Evolutionary conservation across 64 coral and sea anemone genomes (phyloP), one percentile per base, ranked within the genome.

Genomic region (Stylophora pistillata): DNA sequence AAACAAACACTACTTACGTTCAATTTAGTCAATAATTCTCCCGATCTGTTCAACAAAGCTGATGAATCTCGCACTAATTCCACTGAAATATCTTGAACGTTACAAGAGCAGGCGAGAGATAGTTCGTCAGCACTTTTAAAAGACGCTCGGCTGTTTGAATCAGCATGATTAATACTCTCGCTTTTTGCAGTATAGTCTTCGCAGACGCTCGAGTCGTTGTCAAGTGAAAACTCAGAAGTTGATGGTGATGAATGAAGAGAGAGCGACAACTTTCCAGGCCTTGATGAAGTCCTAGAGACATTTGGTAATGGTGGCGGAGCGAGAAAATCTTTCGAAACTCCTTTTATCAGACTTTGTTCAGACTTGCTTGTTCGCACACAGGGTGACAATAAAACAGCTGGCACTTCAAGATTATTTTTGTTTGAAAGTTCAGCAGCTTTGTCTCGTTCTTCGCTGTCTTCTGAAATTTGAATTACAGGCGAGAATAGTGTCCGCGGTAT

Each of bases 381-480:
- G 15, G 80, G 80, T 6, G 62, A 84, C 23, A 69, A 69, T 21
- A 84, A 53, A 16, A 84, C 80, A 84, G 80, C 80, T 25, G 80
- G 80, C 30, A 84, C 15, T 53, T 68, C 61, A 30, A 64, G 78
- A 64, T 21, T 64, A 9, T 82, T 60, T 64, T 82, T 82, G 58
- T 65, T 82, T 13, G 30, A 18, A 31, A 64, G 63, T 31, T 56
- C 31, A 28, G 55, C 37, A 41, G 52, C 41, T 28, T 27, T 70
- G 80, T 2, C 58, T 41, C 21, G 61, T 64, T 53, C 58, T 68
- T 84, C 80, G 27, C 1, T 20, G 31, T 47, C 59, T 53, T 14
- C 62, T 32, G 15, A 47, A 41, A 53, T 4, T 3, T 16, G 47
- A 52, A 23, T 53, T 84, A 69, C 26, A 13, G 61, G 80, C 32